Evolutionary conservation across 2,113 vertebrate species (phyloP), one percentile per base, ranked within the genome.

Genomic region (Malurus cyaneus): DNA sequence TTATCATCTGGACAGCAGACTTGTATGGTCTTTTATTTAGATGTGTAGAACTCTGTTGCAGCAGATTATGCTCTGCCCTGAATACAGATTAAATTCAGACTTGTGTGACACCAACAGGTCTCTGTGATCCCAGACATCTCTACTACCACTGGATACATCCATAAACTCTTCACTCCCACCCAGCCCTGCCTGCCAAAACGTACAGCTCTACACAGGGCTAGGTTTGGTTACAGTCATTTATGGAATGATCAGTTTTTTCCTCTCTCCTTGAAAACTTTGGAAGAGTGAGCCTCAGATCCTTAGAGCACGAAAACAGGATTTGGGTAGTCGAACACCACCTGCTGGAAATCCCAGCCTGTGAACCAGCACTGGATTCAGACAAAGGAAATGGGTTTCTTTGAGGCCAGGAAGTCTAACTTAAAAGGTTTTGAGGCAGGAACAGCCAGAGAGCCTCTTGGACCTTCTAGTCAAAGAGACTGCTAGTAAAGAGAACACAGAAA

Each of bases 1-100:
- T 10, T 3, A 47, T 32, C 18, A 39, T 5, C 13, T 14, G 4
- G 11, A 24, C 34, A 56, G 64, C 8, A 8, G 34, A 56, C 3
- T 6, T 16, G 36, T 5, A 28, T 12, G 50, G 24, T 12, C 18
- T 41, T 59, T 4, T 11, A 32, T 12, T 36, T 39, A 41, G 14
- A 25, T 0, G 0, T 12, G 2, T 0, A 36, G 5, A n/a, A 9
- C 12, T 12, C 24, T 29, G 26, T 31, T 53, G 21, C 41, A 54
- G 54, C 20, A 76, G 47, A 41, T 53, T 26, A 31, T 14, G 11
- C 4, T 53, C 29, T 53, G 39, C 39, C 28, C 53, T 41, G 28
- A 89, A 66, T 46, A 44, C 39, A 56, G 66, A 21, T 18, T 11
- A 62, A 1, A 11, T 13, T 67, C 62, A 21, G 9, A 34, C 54